Base-by-base conservation (phyloP, 1,140 invertebrate species). In the Dolichoris vasculosae region DNA sequence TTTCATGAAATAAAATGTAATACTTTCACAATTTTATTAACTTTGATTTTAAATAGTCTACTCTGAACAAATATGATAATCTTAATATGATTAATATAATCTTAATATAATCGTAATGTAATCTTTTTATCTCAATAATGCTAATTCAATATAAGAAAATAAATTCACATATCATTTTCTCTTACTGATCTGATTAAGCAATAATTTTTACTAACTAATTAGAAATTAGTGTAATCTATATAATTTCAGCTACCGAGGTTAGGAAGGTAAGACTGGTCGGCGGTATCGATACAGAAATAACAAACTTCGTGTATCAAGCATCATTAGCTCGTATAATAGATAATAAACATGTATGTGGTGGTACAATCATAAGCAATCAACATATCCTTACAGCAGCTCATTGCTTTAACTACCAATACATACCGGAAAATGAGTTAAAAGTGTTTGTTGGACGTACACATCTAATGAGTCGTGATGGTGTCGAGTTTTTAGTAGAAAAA, bases 361-460 rank as follows among this genome's bases (percentile, higher is more conserved):
- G 71, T 75, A 23, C 40, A n/a, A 75, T 75, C 9, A 75, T 75
- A 20, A 11, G 17, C 2, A 9, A 75, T 6, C 1, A 23, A 13
- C 71, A 75, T 13, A 46, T 75, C 3, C 71, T 75, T 23, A 75
- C 71, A 26, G 71, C 71, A n/a, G 71, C 71, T 6, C 71, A 75
- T n/a, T 75, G 71, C 13, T 35, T 75, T 9, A 46, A 40, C 26
- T 1, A 75, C 0, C 2, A 40, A 46, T 40, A 20, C 11, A 26
- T 20, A 46, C 23, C 13, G 17, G 7, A 75, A 40, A n/a, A 75
- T 20, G 26, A 75, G 1, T 15, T 75, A 26, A 1, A 13, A 17
- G 35, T 71, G 9, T 38, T 13, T 20, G 3, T 71, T 1, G 67
- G 67, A 20, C n/a, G 3, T 30, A 30, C 59, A 3, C 23, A 64